phyloP scores from a whole-genome alignment of 2,888 invertebrate genomes.

The Charanyca ferruginea region DNA sequence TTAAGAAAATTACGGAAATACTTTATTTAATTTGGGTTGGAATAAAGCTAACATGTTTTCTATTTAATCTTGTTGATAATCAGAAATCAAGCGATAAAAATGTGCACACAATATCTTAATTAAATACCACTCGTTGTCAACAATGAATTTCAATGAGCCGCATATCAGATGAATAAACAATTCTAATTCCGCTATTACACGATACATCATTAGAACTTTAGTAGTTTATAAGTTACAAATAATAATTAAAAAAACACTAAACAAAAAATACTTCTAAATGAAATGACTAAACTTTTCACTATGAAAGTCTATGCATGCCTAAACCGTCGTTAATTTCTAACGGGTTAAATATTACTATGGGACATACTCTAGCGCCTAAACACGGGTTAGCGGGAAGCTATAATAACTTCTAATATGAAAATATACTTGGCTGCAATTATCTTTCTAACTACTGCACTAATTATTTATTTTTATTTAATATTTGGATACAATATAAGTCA shows the following conservation, averaged over 20 bases:
- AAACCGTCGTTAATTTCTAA: slow-evolving; percentile 1
- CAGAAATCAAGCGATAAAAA: slow-evolving; percentile 7
- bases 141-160: slow-evolving; percentile 20
- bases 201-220: slow-evolving; percentile 28
- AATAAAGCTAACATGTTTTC: slow-evolving; percentile 8
- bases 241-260: slow-evolving; percentile 49
- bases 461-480: slow-evolving; percentile 21
- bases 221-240: slow-evolving; percentile 45
- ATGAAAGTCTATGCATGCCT: slow-evolving; percentile 38
- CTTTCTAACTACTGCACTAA: slow-evolving; percentile 30
- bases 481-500: slow-evolving; percentile 55
- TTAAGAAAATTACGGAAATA: slow-evolving; percentile 1
- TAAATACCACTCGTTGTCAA: slow-evolving; percentile 11
- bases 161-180: slow-evolving; percentile 14
- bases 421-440: slow-evolving; percentile 42
- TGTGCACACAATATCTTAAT: slow-evolving; percentile 7
- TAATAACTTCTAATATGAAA: slow-evolving; percentile 41
- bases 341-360: slow-evolving; percentile 12
- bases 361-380: slow-evolving; percentile 39
- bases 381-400: slow-evolving; percentile 48
- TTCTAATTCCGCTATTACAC: slow-evolving; percentile 33
- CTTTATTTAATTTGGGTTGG: not conserved
- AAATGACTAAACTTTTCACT: slow-evolving; percentile 60
- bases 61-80: slow-evolving; percentile 4
- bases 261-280: slow-evolving; percentile 58